Conservation (phyloP, 2,797 vertebrate species). For the Epinephelus coioides region DNA sequence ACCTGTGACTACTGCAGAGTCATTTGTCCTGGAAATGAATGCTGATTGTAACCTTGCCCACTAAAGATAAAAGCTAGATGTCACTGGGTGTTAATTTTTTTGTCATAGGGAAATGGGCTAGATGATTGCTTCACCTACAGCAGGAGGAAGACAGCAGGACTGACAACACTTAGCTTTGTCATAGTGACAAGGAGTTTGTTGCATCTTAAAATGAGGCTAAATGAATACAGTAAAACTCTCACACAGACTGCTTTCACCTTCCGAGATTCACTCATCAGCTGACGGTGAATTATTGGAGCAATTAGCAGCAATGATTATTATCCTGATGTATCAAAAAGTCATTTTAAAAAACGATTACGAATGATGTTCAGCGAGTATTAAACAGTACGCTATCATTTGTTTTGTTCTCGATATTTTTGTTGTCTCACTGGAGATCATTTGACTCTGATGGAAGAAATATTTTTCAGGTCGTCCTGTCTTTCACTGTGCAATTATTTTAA, state of each 20-base stretch:
- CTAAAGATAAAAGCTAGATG: too few species aligned
- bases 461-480: background rate
- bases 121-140: background rate
- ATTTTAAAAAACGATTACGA: background rate
- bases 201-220: background rate
- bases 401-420: background rate
- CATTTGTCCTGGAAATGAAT: too few species aligned
- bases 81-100: too few species aligned
- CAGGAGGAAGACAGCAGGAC: background rate
- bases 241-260: background rate
- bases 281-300: constrained; percentile 12
- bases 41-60: too few species aligned
- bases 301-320: constrained; percentile 13
- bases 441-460: background rate
- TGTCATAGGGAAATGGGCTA: too few species aligned
- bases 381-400: background rate
- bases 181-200: background rate
- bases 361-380: background rate
- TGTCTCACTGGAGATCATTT: background rate
- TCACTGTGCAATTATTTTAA: background rate
- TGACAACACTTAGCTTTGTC: background rate
- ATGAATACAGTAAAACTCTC: background rate
- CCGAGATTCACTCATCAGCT: background rate
- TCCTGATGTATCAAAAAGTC: background rate
- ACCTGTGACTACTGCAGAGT: too few species aligned